Evolutionary conservation across 64 coral and sea anemone species (phyloP).

Genomic region (Actinia equina): DNA sequence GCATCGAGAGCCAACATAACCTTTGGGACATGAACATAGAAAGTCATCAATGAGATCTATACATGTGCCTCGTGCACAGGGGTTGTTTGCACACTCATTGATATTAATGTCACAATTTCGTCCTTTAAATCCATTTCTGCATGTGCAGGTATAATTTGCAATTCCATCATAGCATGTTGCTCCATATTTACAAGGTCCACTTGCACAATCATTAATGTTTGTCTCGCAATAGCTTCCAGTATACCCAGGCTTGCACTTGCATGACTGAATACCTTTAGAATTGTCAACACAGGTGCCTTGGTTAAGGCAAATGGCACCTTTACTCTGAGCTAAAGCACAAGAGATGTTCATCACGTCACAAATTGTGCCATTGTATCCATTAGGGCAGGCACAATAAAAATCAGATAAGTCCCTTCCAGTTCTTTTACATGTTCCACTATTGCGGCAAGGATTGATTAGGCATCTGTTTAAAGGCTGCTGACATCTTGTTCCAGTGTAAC

Average conservation of each 20-base stretch:
- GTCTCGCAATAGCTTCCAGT: slow-evolving; percentile 65
- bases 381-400: slow-evolving; percentile 38
- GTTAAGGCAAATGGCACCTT: slow-evolving; percentile 53
- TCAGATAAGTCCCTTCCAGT: slow-evolving; percentile 16
- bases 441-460: slow-evolving; percentile 24
- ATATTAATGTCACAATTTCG: slow-evolving; percentile 70
- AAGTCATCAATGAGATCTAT: slow-evolving; percentile 79
- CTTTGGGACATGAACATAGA: slow-evolving; percentile 59
- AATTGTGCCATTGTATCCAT: slow-evolving; percentile 61
- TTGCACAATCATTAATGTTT: slow-evolving; percentile 67
- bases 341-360: slow-evolving; percentile 67
- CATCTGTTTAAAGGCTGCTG: slow-evolving; percentile 36
- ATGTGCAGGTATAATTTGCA: slow-evolving; percentile 54
- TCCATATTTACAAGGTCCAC: slow-evolving; percentile 82
- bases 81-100: slow-evolving; percentile 68
- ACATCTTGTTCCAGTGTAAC: slow-evolving; percentile 50
- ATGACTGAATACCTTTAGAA: slow-evolving; percentile 51
- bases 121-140: slow-evolving; percentile 61
- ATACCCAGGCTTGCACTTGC: slow-evolving; percentile 47
- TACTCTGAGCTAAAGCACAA: slow-evolving; percentile 37
- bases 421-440: slow-evolving; percentile 52
- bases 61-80: slow-evolving; percentile 60
- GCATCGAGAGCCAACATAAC: slow-evolving; percentile 63
- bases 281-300: slow-evolving; percentile 62
- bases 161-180: slow-evolving; percentile 54